These are phyloP conservation scores for Lophotriccus pileatus DNA, from an alignment of 2,797 vertebrate genomes.

Conservation along the genomic window DNA sequence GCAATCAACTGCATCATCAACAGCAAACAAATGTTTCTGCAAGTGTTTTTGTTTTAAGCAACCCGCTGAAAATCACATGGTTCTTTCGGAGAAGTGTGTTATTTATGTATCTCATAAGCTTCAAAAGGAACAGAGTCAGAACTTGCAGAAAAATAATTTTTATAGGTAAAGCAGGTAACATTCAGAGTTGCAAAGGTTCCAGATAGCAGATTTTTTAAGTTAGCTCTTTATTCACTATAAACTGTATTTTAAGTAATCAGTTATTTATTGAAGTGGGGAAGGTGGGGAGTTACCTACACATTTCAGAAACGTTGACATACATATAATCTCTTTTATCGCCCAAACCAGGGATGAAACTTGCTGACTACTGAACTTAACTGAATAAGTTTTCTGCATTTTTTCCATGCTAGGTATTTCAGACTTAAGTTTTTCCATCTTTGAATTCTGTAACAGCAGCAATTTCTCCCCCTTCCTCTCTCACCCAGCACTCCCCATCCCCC, in stretches of 20 bases:
- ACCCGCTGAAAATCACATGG: not conserved
- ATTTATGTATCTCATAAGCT: slow-evolving; percentile 39
- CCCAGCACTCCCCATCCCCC: not conserved
- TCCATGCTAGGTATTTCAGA: not conserved
- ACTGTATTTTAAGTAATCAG: not conserved
- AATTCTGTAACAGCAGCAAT: not conserved
- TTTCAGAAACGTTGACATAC: not conserved
- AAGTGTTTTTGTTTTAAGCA: slow-evolving; percentile 47
- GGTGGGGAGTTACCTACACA: not conserved
- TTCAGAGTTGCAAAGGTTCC: not conserved
- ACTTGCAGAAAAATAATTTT: not conserved
- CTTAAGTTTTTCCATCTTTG: not conserved
- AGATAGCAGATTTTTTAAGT: not conserved
- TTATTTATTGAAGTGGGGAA: not conserved
- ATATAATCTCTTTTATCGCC: fast-evolving
- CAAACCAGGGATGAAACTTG: not conserved
- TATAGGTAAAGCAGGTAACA: not conserved
- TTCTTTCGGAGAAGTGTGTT: not conserved
- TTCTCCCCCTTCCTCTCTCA: not conserved
- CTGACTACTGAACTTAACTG: not conserved
- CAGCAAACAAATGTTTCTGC: slow-evolving; percentile 17
- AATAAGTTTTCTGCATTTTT: not conserved
- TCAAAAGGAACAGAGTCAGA: slow-evolving; percentile 35
- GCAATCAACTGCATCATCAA: not conserved
- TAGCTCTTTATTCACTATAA: not conserved